Base-by-base conservation (phyloP, 2,797 vertebrate species). In the Neosilurus hyrtlii region DNA sequence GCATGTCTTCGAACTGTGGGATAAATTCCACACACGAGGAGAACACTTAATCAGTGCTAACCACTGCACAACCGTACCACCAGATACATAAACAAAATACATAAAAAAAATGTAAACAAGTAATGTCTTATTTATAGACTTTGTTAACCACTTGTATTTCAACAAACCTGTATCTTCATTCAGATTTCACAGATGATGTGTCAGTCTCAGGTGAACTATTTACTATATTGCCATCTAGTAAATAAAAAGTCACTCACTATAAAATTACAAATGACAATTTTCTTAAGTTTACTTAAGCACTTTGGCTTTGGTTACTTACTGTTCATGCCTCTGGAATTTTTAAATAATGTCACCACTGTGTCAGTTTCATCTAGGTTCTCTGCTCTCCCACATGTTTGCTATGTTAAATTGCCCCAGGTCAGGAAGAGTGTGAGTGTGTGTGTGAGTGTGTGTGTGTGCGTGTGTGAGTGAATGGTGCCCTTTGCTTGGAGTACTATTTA, bases 221-320 rank as follows among this genome's bases (percentile, higher is more conserved):
- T 43, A 43, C 49, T n/a, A 57, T n/a, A 80, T n/a, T 83, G 82
- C 86, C 86, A 71, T n/a, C 68, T 83, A 82, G 65, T 83, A 84
- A 84, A 75, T 22, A 73, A 82, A 81, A 71, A 54, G 14, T 72
- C 14, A 73, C 51, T 30, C 14, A 26, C n/a, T 43, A 11, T 22
- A 68, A 11, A 68, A 4, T 43, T 68, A 68, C 8, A 67, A 67
- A 35, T 18, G 1, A 37, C 12, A 16, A 35, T 67, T 67, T 37
- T 30, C 15, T 10, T 7, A 71, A n/a, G 4, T 12, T n/a, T 71
- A n/a, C n/a, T 71, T n/a, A 51, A 15, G 43, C 68, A 51, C 68
- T 49, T 20, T 7, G n/a, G 22, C 22, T 52, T 68, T 30, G 49
- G 20, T 9, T 72, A 51, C 12, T 9, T 72, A 51, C 12, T 71